Percentiles rank a stretch among this genome's conserved stretches.
phyloP scores from a whole-genome alignment of 2,797 vertebrate genomes.

The Crenuchus spilurus region DNA sequence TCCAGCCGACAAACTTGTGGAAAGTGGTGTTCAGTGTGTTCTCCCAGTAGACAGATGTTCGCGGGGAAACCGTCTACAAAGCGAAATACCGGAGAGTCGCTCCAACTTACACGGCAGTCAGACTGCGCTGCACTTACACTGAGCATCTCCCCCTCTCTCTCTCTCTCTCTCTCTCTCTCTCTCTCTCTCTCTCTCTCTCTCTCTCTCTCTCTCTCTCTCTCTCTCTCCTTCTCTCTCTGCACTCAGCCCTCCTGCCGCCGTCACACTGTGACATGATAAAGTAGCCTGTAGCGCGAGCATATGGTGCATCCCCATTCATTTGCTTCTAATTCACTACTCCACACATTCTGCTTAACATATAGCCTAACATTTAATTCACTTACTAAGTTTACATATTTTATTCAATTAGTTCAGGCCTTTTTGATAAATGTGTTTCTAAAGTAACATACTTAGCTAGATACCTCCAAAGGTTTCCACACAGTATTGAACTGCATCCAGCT shows the following conservation, averaged over 20 bases:
- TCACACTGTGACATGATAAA: neutral
- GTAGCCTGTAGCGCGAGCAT: neutral
- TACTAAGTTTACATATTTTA: too few species aligned
- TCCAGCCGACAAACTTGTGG: neutral
- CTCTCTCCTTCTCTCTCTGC: neutral
- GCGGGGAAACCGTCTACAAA: neutral
- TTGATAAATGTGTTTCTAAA: too few species aligned
- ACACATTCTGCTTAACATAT: too few species aligned
- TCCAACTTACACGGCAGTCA: too few species aligned
- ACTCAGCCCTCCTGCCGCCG: neutral
- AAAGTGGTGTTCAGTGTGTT: neutral
- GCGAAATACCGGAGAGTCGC: neutral
- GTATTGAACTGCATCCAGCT: too few species aligned
- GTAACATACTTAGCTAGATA: too few species aligned
- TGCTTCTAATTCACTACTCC: too few species aligned
- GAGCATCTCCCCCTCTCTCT: too few species aligned
- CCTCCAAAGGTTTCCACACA: too few species aligned
- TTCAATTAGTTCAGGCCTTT: too few species aligned
- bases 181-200: neutral
- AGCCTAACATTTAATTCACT: too few species aligned
- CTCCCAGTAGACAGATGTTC: neutral
- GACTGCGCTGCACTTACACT: too few species aligned
- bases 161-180: neutral
- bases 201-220: neutral
- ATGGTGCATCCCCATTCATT: neutral